A percentile compares a stretch with the other conserved stretches of the same genome.
These are phyloP conservation scores for Unio delphinus DNA, from an alignment of 2,888 invertebrate species.

Conservation along the genomic window DNA sequence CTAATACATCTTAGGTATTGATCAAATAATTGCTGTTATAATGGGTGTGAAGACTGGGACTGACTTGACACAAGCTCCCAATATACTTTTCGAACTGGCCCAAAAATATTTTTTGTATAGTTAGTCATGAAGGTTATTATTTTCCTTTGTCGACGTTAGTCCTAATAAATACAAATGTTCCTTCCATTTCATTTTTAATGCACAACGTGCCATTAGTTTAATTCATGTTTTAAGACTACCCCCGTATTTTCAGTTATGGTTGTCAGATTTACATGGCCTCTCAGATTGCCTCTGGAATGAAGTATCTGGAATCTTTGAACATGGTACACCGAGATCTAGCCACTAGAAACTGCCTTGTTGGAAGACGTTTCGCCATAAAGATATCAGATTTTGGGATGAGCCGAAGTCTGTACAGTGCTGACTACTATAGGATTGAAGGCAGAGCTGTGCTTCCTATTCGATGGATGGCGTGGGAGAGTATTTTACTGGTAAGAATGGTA, in stretches of 20 bases:
- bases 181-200: too few relatives aligned
- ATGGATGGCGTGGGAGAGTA: slow-evolving; percentile 93
- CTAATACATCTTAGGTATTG: too few relatives aligned
- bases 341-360: slow-evolving; percentile 88
- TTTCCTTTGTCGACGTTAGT: too few relatives aligned
- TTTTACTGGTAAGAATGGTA: slow-evolving; percentile 73
- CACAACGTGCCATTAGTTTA: too few relatives aligned
- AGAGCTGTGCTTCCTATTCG: slow-evolving; percentile 86
- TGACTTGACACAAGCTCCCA: too few relatives aligned
- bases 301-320: slow-evolving; percentile 88
- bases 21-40: too few relatives aligned
- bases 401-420: slow-evolving; percentile 73
- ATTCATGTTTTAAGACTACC: too few relatives aligned
- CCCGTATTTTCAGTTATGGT: slow-evolving; percentile 79
- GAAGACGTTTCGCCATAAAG: slow-evolving; percentile 80
- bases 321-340: slow-evolving; percentile 93
- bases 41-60: too few relatives aligned
- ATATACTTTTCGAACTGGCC: too few relatives aligned
- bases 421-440: slow-evolving; percentile 88
- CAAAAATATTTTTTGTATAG: too few relatives aligned
- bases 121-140: too few relatives aligned
- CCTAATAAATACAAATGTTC: too few relatives aligned
- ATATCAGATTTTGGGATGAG: slow-evolving; percentile 72
- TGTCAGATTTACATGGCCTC: slow-evolving; percentile 86
- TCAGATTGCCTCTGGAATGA: slow-evolving; percentile 92